Base-by-base conservation (phyloP, 2,888 invertebrate species). In the Dicycla oo region DNA sequence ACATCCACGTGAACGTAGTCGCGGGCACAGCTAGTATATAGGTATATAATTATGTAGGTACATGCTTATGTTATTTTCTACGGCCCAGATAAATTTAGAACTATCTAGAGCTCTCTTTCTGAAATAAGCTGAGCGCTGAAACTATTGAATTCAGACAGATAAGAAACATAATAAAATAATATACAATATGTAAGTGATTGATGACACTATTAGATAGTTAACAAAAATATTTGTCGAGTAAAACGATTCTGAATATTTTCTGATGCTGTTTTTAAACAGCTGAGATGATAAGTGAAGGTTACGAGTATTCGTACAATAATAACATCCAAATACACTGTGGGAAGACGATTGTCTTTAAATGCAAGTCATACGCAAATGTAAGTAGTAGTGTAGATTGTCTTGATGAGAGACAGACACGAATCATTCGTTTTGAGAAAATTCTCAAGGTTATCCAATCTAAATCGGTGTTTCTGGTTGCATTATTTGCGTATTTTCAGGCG, bases 151-250 rank as follows among this genome's bases (percentile, higher is more conserved):
- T 63, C 18, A 49, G 11, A 23, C 23, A 20, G 80, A 67, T 64
- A 74, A 64, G 26, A 23, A 11, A 11, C 8, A 43, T 60, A 45
- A 60, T 56, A 80, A 54, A 66, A 64, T 38, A 30, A 3, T 30
- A 63, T 45, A 68, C 49, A 40, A 56, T 51, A 43, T 51, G 15
- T 11, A 18, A 53, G 49, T 80, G 81, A 65, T 76, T 51, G 81
- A 75, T 78, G 66, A 73, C 73, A 51, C 26, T 20, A 79, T 78
- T 45, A 77, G 60, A 80, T 68, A 53, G n/a, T 7, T 64, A 15
- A 57, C 26, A 45, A 60, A 49, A 49, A 63, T 47, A 53, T 78
- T 60, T 54, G 53, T 54, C 7, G 34, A 58, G 10, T 23, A 34
- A 69, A 15, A 45, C 15, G n/a, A 8, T 26, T 62, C 49, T 26